Evolutionary conservation across 1,140 invertebrate species (phyloP).

Genomic region (Drosophila setifemur): DNA sequence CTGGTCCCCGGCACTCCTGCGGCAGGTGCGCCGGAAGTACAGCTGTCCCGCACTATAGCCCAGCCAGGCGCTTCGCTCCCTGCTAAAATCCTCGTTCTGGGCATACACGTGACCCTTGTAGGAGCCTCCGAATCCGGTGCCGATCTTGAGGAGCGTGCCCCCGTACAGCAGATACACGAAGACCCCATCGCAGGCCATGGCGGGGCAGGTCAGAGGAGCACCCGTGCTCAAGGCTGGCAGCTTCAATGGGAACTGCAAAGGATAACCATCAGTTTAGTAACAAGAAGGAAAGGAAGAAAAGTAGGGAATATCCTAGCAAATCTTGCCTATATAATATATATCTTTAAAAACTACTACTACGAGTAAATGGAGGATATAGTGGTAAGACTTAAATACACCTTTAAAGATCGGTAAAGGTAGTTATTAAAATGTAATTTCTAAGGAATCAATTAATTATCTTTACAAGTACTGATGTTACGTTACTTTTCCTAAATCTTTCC

Average conservation of each 20-base stretch:
- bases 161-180: constrained; percentile 93
- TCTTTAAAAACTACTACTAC: too few species aligned
- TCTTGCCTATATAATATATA: too few species aligned
- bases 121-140: constrained; percentile 95
- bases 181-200: constrained; percentile 93
- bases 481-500: too few species aligned
- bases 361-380: too few species aligned
- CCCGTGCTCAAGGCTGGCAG: constrained; percentile 13
- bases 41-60: constrained; percentile 87
- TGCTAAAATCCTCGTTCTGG: constrained; percentile 90
- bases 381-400: too few species aligned
- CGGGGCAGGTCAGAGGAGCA: constrained; percentile 78
- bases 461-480: too few species aligned
- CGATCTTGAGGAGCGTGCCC: constrained; percentile 93
- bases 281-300: too few species aligned
- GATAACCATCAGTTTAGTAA: too few species aligned
- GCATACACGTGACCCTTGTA: constrained; percentile 93
- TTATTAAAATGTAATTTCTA: too few species aligned
- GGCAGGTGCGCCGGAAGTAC: constrained; percentile 74
- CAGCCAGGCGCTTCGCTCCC: constrained; percentile 90
- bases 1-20: constrained; percentile 64
- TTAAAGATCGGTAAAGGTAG: too few species aligned
- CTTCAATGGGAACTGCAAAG: constrained; percentile 61
- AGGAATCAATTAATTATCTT: too few species aligned
- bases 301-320: too few species aligned